Evolutionary conservation across 2,797 vertebrate species (phyloP).

Genomic region (Diglossa cyanea): DNA sequence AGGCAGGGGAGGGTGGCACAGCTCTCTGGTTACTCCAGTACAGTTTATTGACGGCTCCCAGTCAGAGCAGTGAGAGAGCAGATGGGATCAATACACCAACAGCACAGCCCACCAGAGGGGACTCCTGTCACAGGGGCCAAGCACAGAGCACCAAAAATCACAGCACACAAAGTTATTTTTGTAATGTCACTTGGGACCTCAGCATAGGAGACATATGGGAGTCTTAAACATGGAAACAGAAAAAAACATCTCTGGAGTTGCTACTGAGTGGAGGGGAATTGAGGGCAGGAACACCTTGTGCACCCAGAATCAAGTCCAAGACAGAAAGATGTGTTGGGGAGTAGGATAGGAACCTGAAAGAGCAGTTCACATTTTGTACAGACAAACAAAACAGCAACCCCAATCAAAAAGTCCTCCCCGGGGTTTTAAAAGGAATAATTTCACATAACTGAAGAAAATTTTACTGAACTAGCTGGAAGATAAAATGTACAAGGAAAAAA

Average conservation of each 20-base stretch:
- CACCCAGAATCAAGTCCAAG: background rate
- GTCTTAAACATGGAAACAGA: background rate
- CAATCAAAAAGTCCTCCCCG: background rate
- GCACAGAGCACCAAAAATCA: background rate
- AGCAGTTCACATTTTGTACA: background rate
- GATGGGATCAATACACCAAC: accelerated
- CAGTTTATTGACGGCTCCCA: background rate
- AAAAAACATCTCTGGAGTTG: background rate
- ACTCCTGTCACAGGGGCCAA: background rate
- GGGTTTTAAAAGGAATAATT: background rate
- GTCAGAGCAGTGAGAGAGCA: background rate
- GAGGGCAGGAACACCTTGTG: background rate
- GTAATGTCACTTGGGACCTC: background rate
- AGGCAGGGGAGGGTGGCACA: background rate
- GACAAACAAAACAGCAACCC: background rate
- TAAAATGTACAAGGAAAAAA: background rate
- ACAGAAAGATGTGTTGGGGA: background rate
- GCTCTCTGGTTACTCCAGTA: background rate
- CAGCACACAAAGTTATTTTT: background rate
- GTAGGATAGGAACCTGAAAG: background rate
- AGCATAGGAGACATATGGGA: background rate
- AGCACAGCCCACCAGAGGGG: background rate
- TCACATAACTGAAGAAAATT: background rate
- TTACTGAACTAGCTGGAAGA: background rate
- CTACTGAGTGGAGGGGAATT: background rate